phyloP scores from a whole-genome alignment of 2,888 invertebrate species.

The Apamea anceps region DNA sequence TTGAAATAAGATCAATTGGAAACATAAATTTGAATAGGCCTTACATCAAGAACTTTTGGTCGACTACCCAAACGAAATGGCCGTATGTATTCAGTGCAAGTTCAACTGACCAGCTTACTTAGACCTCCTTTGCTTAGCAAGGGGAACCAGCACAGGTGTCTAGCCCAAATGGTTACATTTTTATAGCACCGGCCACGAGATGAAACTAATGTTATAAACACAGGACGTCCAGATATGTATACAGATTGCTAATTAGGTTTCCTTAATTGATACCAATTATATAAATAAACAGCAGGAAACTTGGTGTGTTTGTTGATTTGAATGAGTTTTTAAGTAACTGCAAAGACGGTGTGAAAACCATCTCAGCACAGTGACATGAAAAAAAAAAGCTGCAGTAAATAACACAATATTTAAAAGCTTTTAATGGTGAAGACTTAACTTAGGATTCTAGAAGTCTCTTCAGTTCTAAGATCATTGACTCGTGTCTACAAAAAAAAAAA shows the following conservation, averaged over 20 bases:
- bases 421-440: background rate
- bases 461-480: background rate
- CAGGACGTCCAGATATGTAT: conserved; percentile 59
- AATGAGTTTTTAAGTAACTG: background rate
- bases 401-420: background rate
- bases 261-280: conserved; percentile 54
- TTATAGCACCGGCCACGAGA: conserved; percentile 57
- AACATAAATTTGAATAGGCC: no score
- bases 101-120: conserved; percentile 69
- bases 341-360: background rate
- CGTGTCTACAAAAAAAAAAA: background rate
- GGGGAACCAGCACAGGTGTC: conserved; percentile 68
- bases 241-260: conserved; percentile 51
- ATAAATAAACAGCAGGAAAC: conserved; percentile 47
- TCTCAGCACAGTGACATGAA: background rate
- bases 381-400: no score
- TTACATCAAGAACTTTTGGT: background rate
- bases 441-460: background rate
- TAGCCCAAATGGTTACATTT: conserved; percentile 71
- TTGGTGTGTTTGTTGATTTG: conserved; percentile 16
- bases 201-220: conserved; percentile 50
- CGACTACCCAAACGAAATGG: background rate
- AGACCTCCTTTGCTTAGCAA: conserved; percentile 69
- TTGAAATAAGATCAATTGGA: no score
- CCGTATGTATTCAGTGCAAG: conserved; percentile 61